A percentile compares a stretch with the other conserved stretches of the same genome.
Conservation (phyloP, 2,113 vertebrate genomes). For the Nannobrachium achirus region DNA sequence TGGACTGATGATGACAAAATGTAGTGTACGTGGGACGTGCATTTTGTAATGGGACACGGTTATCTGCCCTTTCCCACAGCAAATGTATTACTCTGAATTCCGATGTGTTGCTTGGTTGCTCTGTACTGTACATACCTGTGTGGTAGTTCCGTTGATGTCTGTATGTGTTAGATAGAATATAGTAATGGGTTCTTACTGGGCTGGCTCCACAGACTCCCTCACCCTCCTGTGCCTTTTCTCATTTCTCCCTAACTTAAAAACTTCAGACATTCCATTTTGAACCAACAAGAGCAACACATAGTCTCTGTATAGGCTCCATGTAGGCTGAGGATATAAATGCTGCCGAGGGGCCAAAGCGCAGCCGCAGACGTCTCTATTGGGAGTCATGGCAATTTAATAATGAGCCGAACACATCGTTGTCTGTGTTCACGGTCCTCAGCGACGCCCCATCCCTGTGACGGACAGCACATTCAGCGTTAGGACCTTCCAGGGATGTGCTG, state of each 20-base stretch:
- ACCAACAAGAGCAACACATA: constrained; percentile 28
- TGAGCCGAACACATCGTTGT: constrained; percentile 47
- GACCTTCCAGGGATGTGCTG: no score
- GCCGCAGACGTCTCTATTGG: constrained; percentile 42
- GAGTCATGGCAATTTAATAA: constrained; percentile 53
- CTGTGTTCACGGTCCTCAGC: constrained; percentile 51
- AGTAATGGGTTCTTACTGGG: constrained; percentile 77
- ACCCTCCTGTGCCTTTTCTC: constrained; percentile 36
- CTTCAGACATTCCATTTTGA: constrained; percentile 74
- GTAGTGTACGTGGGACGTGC: constrained; percentile 49
- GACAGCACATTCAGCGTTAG: constrained; percentile 20
- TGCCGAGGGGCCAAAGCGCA: constrained; percentile 35
- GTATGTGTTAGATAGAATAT: constrained; percentile 67
- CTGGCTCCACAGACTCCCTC: constrained; percentile 50
- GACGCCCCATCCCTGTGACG: constrained; percentile 12
- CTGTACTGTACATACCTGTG: constrained; percentile 75
- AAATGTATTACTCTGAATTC: constrained; percentile 68
- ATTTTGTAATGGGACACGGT: constrained; percentile 60
- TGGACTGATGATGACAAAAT: constrained; percentile 53
- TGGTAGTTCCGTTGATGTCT: constrained; percentile 73
- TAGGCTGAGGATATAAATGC: constrained; percentile 12
- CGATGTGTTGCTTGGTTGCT: constrained; percentile 71
- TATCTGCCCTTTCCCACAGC: constrained; percentile 57
- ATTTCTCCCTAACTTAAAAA: constrained; percentile 57
- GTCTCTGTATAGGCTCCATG: constrained; percentile 6